phyloP scores from a whole-genome alignment of 2,888 invertebrate species.

The Aphidius colemani region DNA sequence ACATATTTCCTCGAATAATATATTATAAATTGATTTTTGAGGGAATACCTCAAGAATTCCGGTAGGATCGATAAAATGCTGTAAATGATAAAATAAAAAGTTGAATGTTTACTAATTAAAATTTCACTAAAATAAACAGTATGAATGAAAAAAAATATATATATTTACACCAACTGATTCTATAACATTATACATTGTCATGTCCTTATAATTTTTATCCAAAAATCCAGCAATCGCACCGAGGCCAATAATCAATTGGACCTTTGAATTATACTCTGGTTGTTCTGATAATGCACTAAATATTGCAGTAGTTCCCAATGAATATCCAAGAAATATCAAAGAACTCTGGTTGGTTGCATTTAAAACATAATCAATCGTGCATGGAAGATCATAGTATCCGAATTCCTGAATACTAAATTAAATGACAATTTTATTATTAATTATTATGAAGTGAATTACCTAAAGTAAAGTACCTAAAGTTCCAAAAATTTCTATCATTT shows the following conservation, averaged over 20 bases:
- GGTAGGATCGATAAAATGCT: constrained; percentile 13
- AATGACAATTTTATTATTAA: neutral
- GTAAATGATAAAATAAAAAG: neutral
- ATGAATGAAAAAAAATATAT: too few relatives aligned
- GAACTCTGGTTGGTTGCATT: constrained; percentile 61
- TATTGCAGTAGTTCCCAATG: constrained; percentile 81
- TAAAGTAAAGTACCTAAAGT: constrained; percentile 62
- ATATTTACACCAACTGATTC: too few relatives aligned
- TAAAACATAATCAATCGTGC: constrained; percentile 75
- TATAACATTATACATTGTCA: too few relatives aligned
- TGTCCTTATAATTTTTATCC: too few relatives aligned
- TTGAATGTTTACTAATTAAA: too few relatives aligned
- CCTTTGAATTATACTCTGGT: constrained; percentile 68
- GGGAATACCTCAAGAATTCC: constrained; percentile 4
- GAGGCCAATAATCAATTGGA: constrained; percentile 65
- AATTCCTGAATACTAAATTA: constrained; percentile 80
- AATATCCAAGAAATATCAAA: constrained; percentile 82
- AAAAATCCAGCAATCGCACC: constrained; percentile 29
- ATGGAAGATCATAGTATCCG: constrained; percentile 80
- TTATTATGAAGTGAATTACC: neutral
- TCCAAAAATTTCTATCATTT: constrained; percentile 63
- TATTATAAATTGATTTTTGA: neutral
- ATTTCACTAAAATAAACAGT: too few relatives aligned
- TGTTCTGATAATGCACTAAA: constrained; percentile 70
- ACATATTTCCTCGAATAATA: constrained; percentile 3